Conservation (phyloP, 2,888 invertebrate species). For the Alcis repandata region DNA sequence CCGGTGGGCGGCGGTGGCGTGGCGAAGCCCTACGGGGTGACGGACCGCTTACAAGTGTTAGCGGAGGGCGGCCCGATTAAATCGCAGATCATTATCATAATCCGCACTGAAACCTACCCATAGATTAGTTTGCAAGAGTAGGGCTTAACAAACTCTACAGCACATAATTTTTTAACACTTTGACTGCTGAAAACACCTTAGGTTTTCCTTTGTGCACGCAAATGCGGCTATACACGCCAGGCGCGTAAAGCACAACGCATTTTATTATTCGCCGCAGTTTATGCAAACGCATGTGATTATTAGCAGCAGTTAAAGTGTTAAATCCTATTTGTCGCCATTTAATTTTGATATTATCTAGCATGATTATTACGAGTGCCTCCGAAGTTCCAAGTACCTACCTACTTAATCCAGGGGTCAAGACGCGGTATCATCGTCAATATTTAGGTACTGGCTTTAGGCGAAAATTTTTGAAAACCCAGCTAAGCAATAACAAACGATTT, state of each 20-base stretch:
- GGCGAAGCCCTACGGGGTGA: conserved; percentile 69
- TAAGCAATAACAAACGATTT: no score
- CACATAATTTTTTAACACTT: no score
- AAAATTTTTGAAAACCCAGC: no score
- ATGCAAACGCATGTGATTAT: no score
- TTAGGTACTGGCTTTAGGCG: neutral
- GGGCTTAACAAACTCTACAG: neutral
- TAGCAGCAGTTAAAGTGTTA: no score
- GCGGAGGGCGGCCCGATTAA: conserved; percentile 49
- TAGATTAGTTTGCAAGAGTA: conserved; percentile 35
- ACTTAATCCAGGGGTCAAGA: neutral
- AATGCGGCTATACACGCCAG: no score
- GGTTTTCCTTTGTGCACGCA: no score
- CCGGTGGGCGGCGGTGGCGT: conserved; percentile 37
- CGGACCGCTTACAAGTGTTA: conserved; percentile 70
- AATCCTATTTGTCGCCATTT: neutral
- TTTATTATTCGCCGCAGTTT: no score
- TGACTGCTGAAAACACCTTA: no score
- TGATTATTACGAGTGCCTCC: neutral
- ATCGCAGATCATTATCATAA: conserved; percentile 57
- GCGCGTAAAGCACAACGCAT: no score
- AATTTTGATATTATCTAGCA: neutral
- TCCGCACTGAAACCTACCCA: conserved; percentile 54
- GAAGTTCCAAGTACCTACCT: no score
- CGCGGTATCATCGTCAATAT: neutral